Evolutionary conservation across 2,797 vertebrate genomes (phyloP).

Genomic region (Oreortyx pictus): DNA sequence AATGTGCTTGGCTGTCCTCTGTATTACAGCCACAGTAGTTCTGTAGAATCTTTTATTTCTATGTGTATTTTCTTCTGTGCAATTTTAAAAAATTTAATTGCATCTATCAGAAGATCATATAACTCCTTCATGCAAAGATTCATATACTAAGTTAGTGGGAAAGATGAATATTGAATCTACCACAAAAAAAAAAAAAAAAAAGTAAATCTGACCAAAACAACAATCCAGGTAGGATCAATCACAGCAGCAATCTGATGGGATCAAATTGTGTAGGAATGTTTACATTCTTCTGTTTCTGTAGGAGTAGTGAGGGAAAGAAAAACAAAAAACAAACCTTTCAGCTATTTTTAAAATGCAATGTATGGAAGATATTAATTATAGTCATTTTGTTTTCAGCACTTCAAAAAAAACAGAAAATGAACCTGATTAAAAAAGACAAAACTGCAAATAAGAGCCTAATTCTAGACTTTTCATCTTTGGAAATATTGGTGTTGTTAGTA

Average conservation of each 20-base stretch:
- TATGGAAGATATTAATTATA: neutral
- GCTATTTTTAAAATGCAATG: neutral
- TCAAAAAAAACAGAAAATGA: neutral
- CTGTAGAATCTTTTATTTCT: neutral
- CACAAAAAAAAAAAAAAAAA: neutral
- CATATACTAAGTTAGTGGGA: neutral
- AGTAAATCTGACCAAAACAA: neutral
- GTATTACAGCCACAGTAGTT: neutral
- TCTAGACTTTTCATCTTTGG: neutral
- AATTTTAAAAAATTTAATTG: neutral
- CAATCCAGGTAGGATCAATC: neutral
- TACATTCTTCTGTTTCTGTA: neutral
- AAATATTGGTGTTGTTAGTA: neutral
- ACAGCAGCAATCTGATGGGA: neutral
- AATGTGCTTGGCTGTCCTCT: neutral
- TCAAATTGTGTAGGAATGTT: neutral
- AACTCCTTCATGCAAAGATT: neutral
- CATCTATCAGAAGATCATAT: neutral
- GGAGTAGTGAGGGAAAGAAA: neutral
- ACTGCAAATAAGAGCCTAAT: neutral
- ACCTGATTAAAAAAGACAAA: neutral
- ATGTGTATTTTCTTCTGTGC: neutral
- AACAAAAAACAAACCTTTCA: neutral
- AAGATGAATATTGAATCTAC: neutral
- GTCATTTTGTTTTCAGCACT: neutral